Evolutionary conservation across 2,888 invertebrate species (phyloP).

Genomic region (Callosobruchus maculatus): DNA sequence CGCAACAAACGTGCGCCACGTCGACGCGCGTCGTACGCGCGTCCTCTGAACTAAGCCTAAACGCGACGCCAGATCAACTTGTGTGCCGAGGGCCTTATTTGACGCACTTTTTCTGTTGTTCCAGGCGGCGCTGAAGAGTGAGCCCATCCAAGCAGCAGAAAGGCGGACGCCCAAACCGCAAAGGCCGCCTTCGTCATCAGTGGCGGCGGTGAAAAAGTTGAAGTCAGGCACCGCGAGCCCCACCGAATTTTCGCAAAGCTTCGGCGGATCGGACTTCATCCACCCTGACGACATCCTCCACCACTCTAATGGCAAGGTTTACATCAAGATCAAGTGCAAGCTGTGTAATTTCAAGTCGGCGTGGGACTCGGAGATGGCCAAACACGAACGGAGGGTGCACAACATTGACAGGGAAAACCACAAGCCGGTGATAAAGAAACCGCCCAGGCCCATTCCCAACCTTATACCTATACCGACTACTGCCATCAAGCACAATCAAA

Average conservation of each 20-base stretch:
- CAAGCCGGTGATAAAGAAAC: conserved; percentile 39
- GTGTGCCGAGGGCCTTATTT: no score
- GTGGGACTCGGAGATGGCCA: conserved; percentile 57
- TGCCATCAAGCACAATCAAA: conserved; percentile 30
- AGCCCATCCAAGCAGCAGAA: conserved; percentile 19
- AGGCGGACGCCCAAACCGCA: conserved; percentile 20
- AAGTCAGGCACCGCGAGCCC: conserved; percentile 8
- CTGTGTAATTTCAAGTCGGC: conserved; percentile 57
- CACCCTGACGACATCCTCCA: conserved; percentile 49
- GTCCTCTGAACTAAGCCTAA: no score
- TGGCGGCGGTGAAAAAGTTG: conserved; percentile 15
- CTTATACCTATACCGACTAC: conserved; percentile 62
- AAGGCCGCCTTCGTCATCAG: no score
- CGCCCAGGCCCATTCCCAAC: conserved; percentile 68
- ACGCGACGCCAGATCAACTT: no score
- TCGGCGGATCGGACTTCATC: conserved; percentile 49
- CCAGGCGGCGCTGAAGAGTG: conserved; percentile 25
- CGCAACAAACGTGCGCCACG: no score
- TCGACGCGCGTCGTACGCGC: no score
- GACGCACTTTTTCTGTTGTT: conserved; percentile 37
- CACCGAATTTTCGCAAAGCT: neutral
- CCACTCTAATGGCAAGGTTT: conserved; percentile 48
- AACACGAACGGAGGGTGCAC: conserved; percentile 52
- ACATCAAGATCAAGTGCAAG: conserved; percentile 51
- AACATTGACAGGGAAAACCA: conserved; percentile 42